Conservation (phyloP, 64 coral and sea anemone genomes). For the Montipora cactus region DNA sequence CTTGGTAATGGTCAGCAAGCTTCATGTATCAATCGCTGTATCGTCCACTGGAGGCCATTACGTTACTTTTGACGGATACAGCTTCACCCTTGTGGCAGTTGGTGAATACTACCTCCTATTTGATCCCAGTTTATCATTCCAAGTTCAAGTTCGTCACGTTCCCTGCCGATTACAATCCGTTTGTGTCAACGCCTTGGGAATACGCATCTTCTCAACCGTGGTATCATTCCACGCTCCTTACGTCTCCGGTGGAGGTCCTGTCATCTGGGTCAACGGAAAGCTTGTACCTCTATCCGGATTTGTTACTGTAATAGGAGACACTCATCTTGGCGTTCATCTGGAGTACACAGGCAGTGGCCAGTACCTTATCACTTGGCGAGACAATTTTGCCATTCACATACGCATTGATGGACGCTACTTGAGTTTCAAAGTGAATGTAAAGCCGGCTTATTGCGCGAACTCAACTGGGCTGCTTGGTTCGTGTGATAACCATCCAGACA, state of each 20-base stretch:
- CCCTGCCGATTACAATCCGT: slow-evolving; percentile 78
- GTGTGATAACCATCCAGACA: slow-evolving; percentile 72
- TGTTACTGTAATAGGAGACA: slow-evolving; percentile 43
- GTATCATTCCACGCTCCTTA: slow-evolving; percentile 91
- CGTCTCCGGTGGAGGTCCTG: slow-evolving; percentile 40
- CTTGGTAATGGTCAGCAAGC: slow-evolving; percentile 10
- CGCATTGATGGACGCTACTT: slow-evolving; percentile 77
- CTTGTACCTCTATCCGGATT: slow-evolving; percentile 50
- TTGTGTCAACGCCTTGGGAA: slow-evolving; percentile 85
- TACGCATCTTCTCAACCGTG: slow-evolving; percentile 54
- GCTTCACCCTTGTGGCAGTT: slow-evolving; percentile 74
- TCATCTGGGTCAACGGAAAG: slow-evolving; percentile 80
- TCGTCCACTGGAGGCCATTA: slow-evolving; percentile 78
- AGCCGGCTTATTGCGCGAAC: slow-evolving; percentile 68
- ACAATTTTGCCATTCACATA: slow-evolving; percentile 71
- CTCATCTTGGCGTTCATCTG: slow-evolving; percentile 63
- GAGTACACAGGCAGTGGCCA: slow-evolving; percentile 22
- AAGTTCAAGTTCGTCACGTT: slow-evolving; percentile 88
- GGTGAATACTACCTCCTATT: slow-evolving; percentile 80
- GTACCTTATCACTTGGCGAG: slow-evolving; percentile 69
- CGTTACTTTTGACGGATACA: slow-evolving; percentile 92
- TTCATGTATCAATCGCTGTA: slow-evolving; percentile 60
- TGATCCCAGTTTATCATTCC: slow-evolving; percentile 44
- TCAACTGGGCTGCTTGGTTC: slow-evolving; percentile 84
- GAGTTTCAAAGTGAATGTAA: slow-evolving; percentile 77